Evolutionary conservation across 2,888 invertebrate genomes (phyloP).

Genomic region (Callyntrura sp.): DNA sequence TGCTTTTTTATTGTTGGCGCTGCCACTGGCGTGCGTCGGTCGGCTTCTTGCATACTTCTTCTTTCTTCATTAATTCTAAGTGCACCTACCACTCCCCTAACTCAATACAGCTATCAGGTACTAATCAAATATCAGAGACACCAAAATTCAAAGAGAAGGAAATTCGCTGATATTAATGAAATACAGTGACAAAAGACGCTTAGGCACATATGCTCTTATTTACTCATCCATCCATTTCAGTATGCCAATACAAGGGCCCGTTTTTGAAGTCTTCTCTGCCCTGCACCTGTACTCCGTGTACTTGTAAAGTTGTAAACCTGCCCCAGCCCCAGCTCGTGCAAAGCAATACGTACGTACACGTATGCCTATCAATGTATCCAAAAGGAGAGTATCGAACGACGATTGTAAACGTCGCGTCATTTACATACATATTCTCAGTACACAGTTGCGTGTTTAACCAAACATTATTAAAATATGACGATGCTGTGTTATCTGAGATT

Average conservation of each 20-base stretch:
- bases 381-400: slow-evolving; percentile 37
- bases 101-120: too few relatives aligned
- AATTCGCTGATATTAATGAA: too few relatives aligned
- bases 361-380: slow-evolving; percentile 20
- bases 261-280: not conserved
- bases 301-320: slow-evolving; percentile 17
- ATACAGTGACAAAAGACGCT: too few relatives aligned
- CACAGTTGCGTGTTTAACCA: slow-evolving; percentile 13
- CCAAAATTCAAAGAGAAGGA: too few relatives aligned
- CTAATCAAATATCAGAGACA: too few relatives aligned
- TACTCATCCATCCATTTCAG: too few relatives aligned
- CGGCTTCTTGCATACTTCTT: too few relatives aligned
- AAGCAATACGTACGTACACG: not conserved
- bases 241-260: not conserved
- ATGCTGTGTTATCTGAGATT: not conserved
- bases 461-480: not conserved
- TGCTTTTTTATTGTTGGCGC: too few relatives aligned
- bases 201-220: too few relatives aligned
- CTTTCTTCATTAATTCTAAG: too few relatives aligned
- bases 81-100: too few relatives aligned
- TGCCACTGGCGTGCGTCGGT: too few relatives aligned
- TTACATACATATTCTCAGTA: not conserved
- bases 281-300: not conserved
- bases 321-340: slow-evolving; percentile 5
- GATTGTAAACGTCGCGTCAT: slow-evolving; percentile 8